These are phyloP conservation scores for Genyomyrus donnyi DNA, from an alignment of 2,113 vertebrate species.

Conservation along the genomic window DNA sequence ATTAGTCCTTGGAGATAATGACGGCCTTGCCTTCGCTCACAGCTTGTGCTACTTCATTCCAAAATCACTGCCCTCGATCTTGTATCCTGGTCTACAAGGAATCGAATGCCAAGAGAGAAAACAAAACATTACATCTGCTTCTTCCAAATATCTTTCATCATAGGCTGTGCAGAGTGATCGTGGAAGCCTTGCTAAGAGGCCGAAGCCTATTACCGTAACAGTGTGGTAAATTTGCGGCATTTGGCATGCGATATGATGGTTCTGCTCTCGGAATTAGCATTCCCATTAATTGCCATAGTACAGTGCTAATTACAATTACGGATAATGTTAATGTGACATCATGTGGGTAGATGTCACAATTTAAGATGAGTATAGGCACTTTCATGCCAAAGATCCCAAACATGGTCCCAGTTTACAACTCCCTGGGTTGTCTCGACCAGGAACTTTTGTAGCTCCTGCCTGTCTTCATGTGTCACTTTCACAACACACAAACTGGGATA, in stretches of 20 bases:
- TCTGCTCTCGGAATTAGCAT: neutral
- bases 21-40: neutral
- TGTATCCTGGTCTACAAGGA: neutral
- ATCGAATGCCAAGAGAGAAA: neutral
- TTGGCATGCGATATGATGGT: neutral
- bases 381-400: neutral
- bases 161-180: neutral
- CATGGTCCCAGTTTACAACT: neutral
- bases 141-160: neutral
- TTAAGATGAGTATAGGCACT: neutral
- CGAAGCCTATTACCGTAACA: neutral
- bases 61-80: neutral
- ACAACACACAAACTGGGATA: neutral
- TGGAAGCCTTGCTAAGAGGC: neutral
- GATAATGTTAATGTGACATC: neutral
- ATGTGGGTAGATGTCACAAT: neutral
- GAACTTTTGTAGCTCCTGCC: neutral
- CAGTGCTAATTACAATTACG: neutral
- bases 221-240: neutral
- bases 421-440: neutral
- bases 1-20: constrained; percentile 10
- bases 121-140: neutral
- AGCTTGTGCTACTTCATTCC: neutral
- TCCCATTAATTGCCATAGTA: neutral
- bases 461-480: neutral